A percentile compares a stretch with the other conserved stretches of the same genome.
These are phyloP conservation scores for Lasiommata megera DNA, from an alignment of 2,888 invertebrate species.

Conservation along the genomic window DNA sequence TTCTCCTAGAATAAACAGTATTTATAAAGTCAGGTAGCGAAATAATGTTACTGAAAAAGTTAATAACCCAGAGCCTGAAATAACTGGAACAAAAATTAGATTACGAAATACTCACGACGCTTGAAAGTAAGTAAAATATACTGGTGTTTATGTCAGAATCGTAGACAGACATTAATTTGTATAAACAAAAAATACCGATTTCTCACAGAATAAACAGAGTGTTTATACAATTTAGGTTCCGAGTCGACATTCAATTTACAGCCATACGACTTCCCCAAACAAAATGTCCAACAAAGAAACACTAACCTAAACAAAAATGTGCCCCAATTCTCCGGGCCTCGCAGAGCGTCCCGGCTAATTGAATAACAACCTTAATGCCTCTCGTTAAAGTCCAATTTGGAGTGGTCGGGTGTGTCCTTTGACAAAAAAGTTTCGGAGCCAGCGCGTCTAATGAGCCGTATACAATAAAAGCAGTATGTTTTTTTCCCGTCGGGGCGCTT, in stretches of 20 bases:
- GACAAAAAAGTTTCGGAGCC: conserved; percentile 48
- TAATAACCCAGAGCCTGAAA: background rate
- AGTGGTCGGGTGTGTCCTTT: conserved; percentile 40
- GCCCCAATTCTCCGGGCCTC: conserved; percentile 45
- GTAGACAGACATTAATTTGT: conserved; percentile 11
- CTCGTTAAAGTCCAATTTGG: conserved; percentile 33
- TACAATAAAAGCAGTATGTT: conserved; percentile 51
- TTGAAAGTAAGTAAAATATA: background rate
- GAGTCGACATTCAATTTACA: conserved; percentile 41
- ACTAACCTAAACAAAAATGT: conserved; percentile 50
- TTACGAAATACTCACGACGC: background rate
- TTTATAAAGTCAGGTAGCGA: too few relatives aligned
- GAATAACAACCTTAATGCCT: conserved; percentile 31
- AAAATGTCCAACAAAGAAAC: conserved; percentile 46
- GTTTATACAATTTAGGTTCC: conserved; percentile 30
- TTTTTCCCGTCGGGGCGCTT: conserved; percentile 36
- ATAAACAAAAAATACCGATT: conserved; percentile 7
- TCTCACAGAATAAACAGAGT: conserved; percentile 15
- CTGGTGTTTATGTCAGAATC: background rate
- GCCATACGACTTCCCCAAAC: conserved; percentile 41
- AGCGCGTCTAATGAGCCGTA: conserved; percentile 56
- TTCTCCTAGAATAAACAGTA: too few relatives aligned
- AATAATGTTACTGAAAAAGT: background rate
- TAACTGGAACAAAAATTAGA: background rate
- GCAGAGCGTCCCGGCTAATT: conserved; percentile 12